phyloP scores from a whole-genome alignment of 2,888 invertebrate genomes.

The Ferdinandea cuprea region DNA sequence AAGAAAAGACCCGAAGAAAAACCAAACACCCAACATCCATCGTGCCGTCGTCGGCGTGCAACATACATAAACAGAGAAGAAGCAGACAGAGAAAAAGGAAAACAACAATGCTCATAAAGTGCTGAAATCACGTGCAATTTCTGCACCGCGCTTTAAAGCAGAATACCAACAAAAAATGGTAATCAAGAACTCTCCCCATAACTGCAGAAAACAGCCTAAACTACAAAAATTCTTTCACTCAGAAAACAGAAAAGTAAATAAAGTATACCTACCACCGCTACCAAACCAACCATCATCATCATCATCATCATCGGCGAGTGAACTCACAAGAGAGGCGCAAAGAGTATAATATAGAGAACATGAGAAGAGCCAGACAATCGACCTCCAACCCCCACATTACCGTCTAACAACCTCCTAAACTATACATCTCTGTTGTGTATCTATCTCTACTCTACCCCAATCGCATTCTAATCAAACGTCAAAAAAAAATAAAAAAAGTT shows the following conservation, averaged over 20 bases:
- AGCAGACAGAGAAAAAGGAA: conserved; percentile 29
- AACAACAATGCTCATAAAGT: conserved; percentile 63
- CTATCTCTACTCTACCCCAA: conserved; percentile 52
- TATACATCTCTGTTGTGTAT: conserved; percentile 13
- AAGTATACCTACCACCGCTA: conserved; percentile 50
- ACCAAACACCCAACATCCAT: conserved; percentile 19
- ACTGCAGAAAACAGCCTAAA: conserved; percentile 42
- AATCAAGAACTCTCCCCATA: conserved; percentile 37
- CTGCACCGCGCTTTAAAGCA: conserved; percentile 46
- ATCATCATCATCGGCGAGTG: too few relatives aligned
- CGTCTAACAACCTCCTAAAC: conserved; percentile 40
- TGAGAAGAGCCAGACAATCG: conserved; percentile 72
- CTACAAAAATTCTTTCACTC: conserved; percentile 52
- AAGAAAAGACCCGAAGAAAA: conserved; percentile 4
- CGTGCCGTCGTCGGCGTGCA: too few relatives aligned
- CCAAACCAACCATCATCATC: too few relatives aligned
- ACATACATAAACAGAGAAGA: conserved; percentile 63
- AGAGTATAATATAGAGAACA: conserved; percentile 69
- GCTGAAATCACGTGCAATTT: conserved; percentile 70
- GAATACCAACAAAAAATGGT: conserved; percentile 33
- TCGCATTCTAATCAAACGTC: conserved; percentile 74
- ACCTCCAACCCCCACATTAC: conserved; percentile 71
- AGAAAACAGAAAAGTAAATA: conserved; percentile 58
- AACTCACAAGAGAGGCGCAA: conserved; percentile 68
- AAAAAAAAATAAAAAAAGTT: too few relatives aligned